Evolutionary conservation across 2,797 vertebrate genomes (phyloP).

Genomic region (Coregonus ussuriensis): DNA sequence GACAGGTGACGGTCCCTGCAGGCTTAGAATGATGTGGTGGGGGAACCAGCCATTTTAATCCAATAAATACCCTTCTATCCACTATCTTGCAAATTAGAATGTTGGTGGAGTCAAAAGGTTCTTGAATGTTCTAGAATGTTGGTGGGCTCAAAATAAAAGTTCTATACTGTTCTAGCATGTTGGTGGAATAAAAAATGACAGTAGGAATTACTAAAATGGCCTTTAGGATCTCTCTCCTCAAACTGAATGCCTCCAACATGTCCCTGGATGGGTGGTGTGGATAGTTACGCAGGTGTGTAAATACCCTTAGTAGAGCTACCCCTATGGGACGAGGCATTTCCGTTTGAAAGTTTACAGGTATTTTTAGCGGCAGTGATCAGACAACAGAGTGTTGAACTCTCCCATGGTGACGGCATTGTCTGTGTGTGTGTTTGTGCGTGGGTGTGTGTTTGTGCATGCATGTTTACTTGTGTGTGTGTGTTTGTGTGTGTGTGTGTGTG

Average conservation of each 20-base stretch:
- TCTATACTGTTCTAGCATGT: too few relatives aligned
- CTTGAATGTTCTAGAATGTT: not conserved
- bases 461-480: too few relatives aligned
- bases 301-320: slow-evolving; percentile 13
- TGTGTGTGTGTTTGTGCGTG: slow-evolving; percentile 20
- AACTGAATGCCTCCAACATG: slow-evolving; percentile 14
- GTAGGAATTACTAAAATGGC: not conserved
- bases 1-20: slow-evolving; percentile 34
- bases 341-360: slow-evolving; percentile 21
- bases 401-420: slow-evolving; percentile 21
- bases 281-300: slow-evolving; percentile 14
- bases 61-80: slow-evolving; percentile 22
- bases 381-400: slow-evolving; percentile 16
- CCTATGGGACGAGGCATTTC: slow-evolving; percentile 21
- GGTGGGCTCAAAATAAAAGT: too few relatives aligned
- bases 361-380: slow-evolving; percentile 28
- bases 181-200: not conserved
- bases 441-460: not conserved
- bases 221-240: not conserved
- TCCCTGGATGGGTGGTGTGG: slow-evolving; percentile 2
- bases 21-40: not conserved
- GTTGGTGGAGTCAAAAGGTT: not conserved
- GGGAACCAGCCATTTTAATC: slow-evolving; percentile 8
- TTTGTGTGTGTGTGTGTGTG: too few relatives aligned
- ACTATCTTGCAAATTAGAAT: not conserved